Evolutionary conservation across 1,140 invertebrate genomes (phyloP), one percentile per base, ranked within the genome.

Genomic region (Drosophila takahashii): DNA sequence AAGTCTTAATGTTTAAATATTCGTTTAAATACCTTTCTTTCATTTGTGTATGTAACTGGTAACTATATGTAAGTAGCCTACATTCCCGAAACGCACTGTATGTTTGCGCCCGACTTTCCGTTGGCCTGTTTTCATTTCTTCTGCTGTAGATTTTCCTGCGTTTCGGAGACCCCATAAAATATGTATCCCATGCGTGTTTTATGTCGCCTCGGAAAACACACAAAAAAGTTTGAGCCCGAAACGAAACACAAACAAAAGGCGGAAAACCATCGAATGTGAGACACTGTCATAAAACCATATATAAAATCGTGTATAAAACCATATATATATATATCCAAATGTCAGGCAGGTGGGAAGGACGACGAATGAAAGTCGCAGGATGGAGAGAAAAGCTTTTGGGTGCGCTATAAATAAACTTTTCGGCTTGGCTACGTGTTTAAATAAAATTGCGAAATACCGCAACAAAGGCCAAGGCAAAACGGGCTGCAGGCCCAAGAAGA

Each of bases 171-270:
- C 54, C 77, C 77, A 86, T 86, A 73, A 85, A 85, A 85, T 77
- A 87, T 86, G 57, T 86, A 87, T 78, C 57, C 56, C 69, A 75
- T 87, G 74, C 64, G 79, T 85, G 78, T 81, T 87, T 81, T 81
- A 71, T 60, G 69, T 51, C 56, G 37, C 59, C 57, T 72, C 54
- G 66, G 18, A 60, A 54, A 58, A 69, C 50, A 37, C 53, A 42
- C 45, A 45, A 13, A 11, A 13, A 32, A 32, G 27, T 15, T 11
- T 36, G 9, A 59, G 53, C 11, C 16, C 39, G 22, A 39, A 60
- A 37, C 58, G 54, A 73, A 71, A 61, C 50, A 67, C 67, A 74
- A 83, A 60, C 36, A 56, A 41, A 41, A 72, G 32, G 57, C 32
- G 61, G 39, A 73, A 26, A 77, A 27, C 50, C 66, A 42, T 53